Evolutionary conservation across 2,888 invertebrate genomes (phyloP), one percentile per base, ranked within the genome.

Genomic region (Diachrysia chrysitis): DNA sequence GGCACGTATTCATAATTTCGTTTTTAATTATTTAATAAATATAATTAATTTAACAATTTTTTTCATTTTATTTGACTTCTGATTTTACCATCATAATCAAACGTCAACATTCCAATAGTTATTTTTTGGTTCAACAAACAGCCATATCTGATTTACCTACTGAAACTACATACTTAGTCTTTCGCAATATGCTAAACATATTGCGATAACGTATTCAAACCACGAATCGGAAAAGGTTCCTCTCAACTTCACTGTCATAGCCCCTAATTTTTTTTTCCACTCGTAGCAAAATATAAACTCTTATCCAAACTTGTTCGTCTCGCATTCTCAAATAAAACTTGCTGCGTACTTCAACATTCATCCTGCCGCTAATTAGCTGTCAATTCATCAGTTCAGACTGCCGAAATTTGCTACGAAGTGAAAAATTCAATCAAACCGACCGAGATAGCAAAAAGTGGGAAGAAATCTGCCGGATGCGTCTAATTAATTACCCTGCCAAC

Each of bases 401-500:
- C 48, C 78, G 56, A 63, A 68, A 75, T 76, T 68, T 63, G 65
- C 58, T 61, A 37, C 76, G 69, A 75, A 82, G 78, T 82, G 76
- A 79, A 79, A 81, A 78, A 83, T 85, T 83, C 82, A 85, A 88
- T 87, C 83, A 88, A 87, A 85, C 83, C 81, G 79, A 69, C 78
- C 76, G 81, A 69, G 72, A 71, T 75, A 65, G 81, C 83, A 90
- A 90, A 90, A 90, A 90, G 79, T 83, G 72, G 78, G 79, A 87
- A 85, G 76, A 83, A 85, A 81, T 79, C 85, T 80, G 81, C 76
- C 82, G 83, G 85, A 86, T 87, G 84, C 83, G 85, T 85, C 84
- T 87, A 87, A 88, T 89, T 90, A 89, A 90, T 91, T 90, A 87
- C 77, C 76, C 75, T 78, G 78, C 76, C 73, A 73, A 71, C 84